A percentile compares a stretch with the other conserved stretches of the same genome.
These are phyloP conservation scores for Discoglossus pictus DNA, from an alignment of 2,797 vertebrate genomes.

Conservation along the genomic window DNA sequence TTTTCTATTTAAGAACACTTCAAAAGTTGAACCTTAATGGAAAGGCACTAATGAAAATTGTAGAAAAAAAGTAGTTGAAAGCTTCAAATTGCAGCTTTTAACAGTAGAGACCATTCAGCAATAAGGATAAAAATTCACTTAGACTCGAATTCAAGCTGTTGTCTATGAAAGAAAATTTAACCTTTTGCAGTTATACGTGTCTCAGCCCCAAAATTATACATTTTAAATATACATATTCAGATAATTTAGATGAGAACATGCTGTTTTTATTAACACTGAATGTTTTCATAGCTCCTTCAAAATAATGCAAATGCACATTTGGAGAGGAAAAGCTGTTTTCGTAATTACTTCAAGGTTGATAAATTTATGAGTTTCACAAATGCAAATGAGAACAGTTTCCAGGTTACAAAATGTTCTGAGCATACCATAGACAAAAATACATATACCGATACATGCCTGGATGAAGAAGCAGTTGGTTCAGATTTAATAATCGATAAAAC, in stretches of 20 bases:
- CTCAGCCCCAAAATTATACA: conserved; percentile 21
- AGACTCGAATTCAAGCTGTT: conserved; percentile 43
- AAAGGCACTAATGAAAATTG: conserved; percentile 40
- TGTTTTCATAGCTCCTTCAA: conserved; percentile 30
- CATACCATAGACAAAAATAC: too few species aligned
- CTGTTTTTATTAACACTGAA: conserved; percentile 36
- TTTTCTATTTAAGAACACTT: conserved; percentile 12
- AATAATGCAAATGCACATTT: conserved; percentile 18
- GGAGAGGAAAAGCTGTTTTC: conserved; percentile 30
- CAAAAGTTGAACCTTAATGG: conserved; percentile 34
- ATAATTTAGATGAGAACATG: conserved; percentile 37
- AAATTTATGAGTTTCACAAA: conserved; percentile 10
- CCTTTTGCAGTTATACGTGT: conserved; percentile 27
- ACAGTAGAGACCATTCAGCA: conserved; percentile 33
- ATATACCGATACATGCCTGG: too few species aligned
- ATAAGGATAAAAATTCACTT: conserved; percentile 30
- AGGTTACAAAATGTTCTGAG: neutral
- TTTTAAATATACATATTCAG: conserved; percentile 40
- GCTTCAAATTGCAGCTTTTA: conserved; percentile 48
- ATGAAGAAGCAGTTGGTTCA: too few species aligned
- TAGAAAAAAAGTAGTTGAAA: conserved; percentile 33
- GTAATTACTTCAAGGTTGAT: conserved; percentile 19
- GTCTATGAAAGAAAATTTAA: conserved; percentile 41
- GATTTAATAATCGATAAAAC: too few species aligned
- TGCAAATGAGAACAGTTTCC: conserved; percentile 4